Percentiles rank a stretch among this genome's conserved stretches.
Conservation (phyloP, 2,113 vertebrate genomes). For the Trinectes maculatus region DNA sequence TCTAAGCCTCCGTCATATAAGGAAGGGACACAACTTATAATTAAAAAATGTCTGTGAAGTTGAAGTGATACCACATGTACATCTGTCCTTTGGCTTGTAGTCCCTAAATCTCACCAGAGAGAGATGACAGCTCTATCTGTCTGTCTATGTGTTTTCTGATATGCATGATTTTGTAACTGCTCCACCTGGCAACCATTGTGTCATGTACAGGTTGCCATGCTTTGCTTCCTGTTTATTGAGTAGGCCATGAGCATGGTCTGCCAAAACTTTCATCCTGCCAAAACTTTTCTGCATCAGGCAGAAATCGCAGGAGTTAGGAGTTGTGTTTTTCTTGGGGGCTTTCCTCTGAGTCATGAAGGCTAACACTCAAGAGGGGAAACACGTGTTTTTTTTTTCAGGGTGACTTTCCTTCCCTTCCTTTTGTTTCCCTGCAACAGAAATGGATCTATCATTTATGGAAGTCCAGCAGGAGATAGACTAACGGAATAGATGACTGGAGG, state of each 20-base stretch:
- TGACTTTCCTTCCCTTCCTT: conserved; percentile 61
- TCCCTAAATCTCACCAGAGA: conserved; percentile 62
- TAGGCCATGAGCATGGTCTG: conserved; percentile 5
- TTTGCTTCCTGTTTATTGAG: conserved; percentile 38
- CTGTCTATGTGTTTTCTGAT: too few relatives aligned
- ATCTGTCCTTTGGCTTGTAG: conserved; percentile 32
- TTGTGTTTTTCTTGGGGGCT: conserved; percentile 40
- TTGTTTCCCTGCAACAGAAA: conserved; percentile 49
- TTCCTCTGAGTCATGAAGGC: conserved; percentile 46
- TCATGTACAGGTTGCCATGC: conserved; percentile 13
- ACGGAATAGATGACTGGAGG: conserved; percentile 30
- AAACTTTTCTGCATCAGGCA: conserved; percentile 32
- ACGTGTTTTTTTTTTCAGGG: conserved; percentile 39
- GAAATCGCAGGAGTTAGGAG: conserved; percentile 25
- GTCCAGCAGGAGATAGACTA: conserved; percentile 20
- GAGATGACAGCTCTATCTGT: conserved; percentile 43
- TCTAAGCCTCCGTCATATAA: conserved; percentile 3
- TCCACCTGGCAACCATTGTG: background rate
- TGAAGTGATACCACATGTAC: conserved; percentile 65
- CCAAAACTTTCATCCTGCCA: conserved; percentile 36
- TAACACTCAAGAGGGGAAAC: conserved; percentile 43
- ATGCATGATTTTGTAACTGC: too few relatives aligned
- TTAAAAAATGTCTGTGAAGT: conserved; percentile 63
- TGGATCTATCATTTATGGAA: conserved; percentile 46
- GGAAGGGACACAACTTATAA: conserved; percentile 39